phyloP scores from a whole-genome alignment of 2,888 invertebrate genomes.

The Ecdyonurus torrentis region DNA sequence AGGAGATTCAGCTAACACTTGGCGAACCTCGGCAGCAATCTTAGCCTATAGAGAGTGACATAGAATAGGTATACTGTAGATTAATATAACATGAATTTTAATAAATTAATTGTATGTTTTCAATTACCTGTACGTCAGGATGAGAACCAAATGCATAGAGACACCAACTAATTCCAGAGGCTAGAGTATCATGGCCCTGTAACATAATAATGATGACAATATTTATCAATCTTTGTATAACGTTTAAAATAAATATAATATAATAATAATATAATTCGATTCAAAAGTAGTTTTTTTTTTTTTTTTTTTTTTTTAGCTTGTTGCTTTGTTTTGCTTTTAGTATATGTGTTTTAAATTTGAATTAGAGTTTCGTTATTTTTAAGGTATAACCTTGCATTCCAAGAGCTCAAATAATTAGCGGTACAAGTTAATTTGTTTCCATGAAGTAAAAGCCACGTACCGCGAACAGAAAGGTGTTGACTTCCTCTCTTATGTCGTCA shows the following conservation, averaged over 20 bases:
- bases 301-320: no score
- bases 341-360: no score
- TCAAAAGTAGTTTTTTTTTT: no score
- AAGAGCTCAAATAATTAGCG: no score
- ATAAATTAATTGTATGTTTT: not conserved
- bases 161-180: slow-evolving; percentile 35
- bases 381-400: no score
- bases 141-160: slow-evolving; percentile 33
- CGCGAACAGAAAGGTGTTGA: slow-evolving; percentile 27
- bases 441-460: not conserved
- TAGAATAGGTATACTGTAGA: not conserved
- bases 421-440: not conserved
- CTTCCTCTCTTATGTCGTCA: slow-evolving; percentile 24
- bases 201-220: no score
- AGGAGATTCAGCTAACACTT: not conserved
- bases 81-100: not conserved
- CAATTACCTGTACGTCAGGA: slow-evolving; percentile 29
- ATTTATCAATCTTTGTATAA: no score
- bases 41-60: not conserved
- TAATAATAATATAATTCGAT: no score
- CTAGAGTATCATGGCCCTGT: slow-evolving; percentile 39
- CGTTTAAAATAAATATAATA: no score
- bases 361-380: no score
- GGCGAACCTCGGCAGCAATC: not conserved
- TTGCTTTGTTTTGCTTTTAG: no score